phyloP scores from a whole-genome alignment of 1,140 invertebrate species.

The Achatina immaculata region DNA sequence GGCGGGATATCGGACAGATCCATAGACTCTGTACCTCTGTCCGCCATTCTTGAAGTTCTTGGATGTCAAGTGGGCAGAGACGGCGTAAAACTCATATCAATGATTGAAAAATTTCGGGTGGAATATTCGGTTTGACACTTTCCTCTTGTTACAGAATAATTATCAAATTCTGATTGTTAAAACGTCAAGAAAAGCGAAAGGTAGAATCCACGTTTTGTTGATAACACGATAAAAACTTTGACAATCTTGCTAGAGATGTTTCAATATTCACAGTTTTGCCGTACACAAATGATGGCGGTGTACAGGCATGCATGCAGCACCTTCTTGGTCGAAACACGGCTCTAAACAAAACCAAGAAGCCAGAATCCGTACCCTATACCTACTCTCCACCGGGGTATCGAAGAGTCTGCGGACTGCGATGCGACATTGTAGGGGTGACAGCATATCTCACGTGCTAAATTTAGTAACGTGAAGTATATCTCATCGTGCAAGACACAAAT shows the following conservation, averaged over 20 bases:
- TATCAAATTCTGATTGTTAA: not conserved
- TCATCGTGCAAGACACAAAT: too few species aligned
- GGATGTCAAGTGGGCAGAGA: constrained; percentile 7
- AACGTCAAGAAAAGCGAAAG: constrained; percentile 18
- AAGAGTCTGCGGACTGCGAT: not conserved
- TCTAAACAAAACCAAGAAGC: constrained; percentile 28
- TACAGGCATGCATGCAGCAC: constrained; percentile 39
- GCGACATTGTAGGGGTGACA: constrained; percentile 25
- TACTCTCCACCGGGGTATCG: constrained; percentile 6
- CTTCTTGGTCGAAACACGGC: constrained; percentile 40
- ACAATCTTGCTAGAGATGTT: not conserved
- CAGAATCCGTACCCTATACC: constrained; percentile 18
- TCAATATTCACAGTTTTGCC: not conserved
- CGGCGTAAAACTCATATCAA: not conserved
- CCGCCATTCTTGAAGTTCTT: constrained; percentile 11
- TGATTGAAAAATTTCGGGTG: not conserved
- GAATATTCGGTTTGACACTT: not conserved
- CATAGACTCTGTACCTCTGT: constrained; percentile 47
- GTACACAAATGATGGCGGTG: not conserved
- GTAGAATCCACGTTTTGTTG: not conserved
- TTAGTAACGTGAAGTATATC: constrained; percentile 23
- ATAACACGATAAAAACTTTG: not conserved
- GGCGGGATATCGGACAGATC: constrained; percentile 65
- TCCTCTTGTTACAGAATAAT: constrained; percentile 16
- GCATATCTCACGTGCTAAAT: not conserved